Conservation (phyloP, 2,113 vertebrate genomes). For the Grammomys surdaster region DNA sequence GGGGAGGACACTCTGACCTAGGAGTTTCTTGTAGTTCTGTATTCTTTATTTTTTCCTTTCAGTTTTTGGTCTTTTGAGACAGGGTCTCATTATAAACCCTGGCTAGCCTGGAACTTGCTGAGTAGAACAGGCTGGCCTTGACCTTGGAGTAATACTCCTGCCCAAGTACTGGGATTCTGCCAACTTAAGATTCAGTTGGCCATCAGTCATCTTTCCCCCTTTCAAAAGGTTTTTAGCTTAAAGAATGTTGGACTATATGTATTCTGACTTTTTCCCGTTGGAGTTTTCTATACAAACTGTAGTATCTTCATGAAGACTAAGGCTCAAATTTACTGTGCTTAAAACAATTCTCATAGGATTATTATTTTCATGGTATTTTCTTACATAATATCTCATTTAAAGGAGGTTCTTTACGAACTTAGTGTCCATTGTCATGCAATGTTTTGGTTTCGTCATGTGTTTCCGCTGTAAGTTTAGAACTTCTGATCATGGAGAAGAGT, state of each 20-base stretch:
- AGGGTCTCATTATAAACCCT: not conserved
- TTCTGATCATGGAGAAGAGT: constrained; percentile 68
- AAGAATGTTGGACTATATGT: constrained; percentile 74
- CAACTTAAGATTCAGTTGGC: constrained; percentile 63
- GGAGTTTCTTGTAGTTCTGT: constrained; percentile 82
- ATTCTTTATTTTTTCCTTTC: constrained; percentile 20
- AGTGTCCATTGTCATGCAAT: constrained; percentile 77
- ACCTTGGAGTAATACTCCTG: not conserved
- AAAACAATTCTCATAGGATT: constrained; percentile 83
- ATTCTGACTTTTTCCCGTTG: constrained; percentile 64
- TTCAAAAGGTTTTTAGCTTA: constrained; percentile 70
- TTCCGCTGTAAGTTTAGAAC: constrained; percentile 61
- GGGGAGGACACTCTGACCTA: constrained; percentile 82
- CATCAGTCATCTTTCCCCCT: constrained; percentile 1
- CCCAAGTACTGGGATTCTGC: not conserved
- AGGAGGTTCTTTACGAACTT: constrained; percentile 78
- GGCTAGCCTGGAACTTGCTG: not conserved
- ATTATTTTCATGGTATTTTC: constrained; percentile 82
- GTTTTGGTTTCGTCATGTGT: constrained; percentile 52
- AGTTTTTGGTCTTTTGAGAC: not conserved
- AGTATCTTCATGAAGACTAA: constrained; percentile 79
- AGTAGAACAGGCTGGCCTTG: not conserved
- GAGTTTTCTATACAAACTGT: constrained; percentile 80
- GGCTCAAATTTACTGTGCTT: constrained; percentile 77
- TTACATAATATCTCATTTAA: constrained; percentile 74